Percentiles rank a stretch among this genome's conserved stretches.
Evolutionary conservation across 2,797 vertebrate genomes (phyloP).

Genomic region (Sebastolobus altivelis): DNA sequence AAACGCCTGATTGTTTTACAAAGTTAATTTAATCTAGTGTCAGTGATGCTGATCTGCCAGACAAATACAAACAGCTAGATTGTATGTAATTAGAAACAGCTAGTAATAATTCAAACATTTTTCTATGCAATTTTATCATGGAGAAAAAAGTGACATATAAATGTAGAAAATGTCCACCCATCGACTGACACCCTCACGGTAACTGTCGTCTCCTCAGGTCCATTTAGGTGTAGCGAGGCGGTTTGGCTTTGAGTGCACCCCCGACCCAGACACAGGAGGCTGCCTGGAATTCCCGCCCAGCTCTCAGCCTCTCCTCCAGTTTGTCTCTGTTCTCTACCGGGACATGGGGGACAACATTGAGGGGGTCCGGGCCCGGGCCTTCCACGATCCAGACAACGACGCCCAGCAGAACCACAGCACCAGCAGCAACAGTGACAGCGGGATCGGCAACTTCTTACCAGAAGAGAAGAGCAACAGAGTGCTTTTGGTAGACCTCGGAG

Average conservation of each 20-base stretch:
- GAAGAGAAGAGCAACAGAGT: slow-evolving; percentile 95
- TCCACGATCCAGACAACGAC: slow-evolving; percentile 91
- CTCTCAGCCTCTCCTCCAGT: slow-evolving; percentile 95
- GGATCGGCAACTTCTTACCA: slow-evolving; percentile 95
- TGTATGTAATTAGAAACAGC: background rate
- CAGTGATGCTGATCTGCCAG: background rate
- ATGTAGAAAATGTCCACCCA: background rate
- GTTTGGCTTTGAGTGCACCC: slow-evolving; percentile 95
- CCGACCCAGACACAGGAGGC: slow-evolving; percentile 94
- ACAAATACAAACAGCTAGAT: background rate
- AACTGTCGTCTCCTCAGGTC: slow-evolving; percentile 69
- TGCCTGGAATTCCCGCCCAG: slow-evolving; percentile 96
- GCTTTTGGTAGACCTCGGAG: slow-evolving; percentile 94
- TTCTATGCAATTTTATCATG: background rate
- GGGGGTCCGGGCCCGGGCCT: slow-evolving; percentile 93
- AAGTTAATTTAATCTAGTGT: background rate
- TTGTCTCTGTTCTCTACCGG: slow-evolving; percentile 95
- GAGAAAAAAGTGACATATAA: background rate
- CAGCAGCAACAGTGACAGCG: slow-evolving; percentile 98
- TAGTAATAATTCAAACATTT: background rate
- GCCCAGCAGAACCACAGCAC: slow-evolving; percentile 94
- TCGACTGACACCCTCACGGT: background rate
- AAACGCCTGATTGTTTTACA: background rate
- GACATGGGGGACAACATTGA: slow-evolving; percentile 98
- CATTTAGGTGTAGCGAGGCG: slow-evolving; percentile 91